Conservation (phyloP, 2,797 vertebrate genomes). For the Sebastes oblongus region DNA sequence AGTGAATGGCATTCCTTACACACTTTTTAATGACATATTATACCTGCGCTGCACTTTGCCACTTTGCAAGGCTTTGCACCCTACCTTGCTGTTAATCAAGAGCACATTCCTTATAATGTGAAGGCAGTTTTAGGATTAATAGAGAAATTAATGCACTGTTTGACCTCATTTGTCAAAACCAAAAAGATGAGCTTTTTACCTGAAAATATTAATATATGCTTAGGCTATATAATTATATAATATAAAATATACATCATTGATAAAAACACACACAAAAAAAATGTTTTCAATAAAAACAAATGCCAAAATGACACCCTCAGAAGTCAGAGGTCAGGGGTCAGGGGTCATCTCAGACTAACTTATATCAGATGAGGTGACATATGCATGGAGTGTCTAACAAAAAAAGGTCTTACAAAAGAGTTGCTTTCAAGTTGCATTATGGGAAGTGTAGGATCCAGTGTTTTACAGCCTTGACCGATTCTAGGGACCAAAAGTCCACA, state of each 20-base stretch:
- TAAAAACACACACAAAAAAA: background rate
- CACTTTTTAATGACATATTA: too few species aligned
- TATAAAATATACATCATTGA: background rate
- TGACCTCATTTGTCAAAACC: too few species aligned
- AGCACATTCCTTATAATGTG: too few species aligned
- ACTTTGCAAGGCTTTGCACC: too few species aligned
- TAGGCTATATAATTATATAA: background rate
- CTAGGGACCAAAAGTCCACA: too few species aligned
- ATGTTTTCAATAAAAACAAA: background rate
- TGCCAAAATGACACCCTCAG: background rate
- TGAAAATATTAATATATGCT: background rate
- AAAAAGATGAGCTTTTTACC: background rate
- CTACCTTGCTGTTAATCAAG: too few species aligned
- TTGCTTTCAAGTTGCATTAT: background rate
- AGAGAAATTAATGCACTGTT: too few species aligned
- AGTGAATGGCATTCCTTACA: accelerated
- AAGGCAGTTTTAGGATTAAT: too few species aligned
- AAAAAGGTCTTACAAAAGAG: background rate
- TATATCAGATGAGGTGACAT: background rate
- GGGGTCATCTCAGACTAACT: background rate
- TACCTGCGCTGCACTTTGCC: too few species aligned
- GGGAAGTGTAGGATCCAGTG: background rate
- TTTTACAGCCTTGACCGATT: background rate
- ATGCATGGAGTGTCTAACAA: background rate
- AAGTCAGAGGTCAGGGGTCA: too few species aligned